A percentile compares a stretch with the other conserved stretches of the same genome.
These are phyloP conservation scores for Patella ulyssiponensis DNA, from an alignment of 2,888 invertebrate species.

Conservation along the genomic window DNA sequence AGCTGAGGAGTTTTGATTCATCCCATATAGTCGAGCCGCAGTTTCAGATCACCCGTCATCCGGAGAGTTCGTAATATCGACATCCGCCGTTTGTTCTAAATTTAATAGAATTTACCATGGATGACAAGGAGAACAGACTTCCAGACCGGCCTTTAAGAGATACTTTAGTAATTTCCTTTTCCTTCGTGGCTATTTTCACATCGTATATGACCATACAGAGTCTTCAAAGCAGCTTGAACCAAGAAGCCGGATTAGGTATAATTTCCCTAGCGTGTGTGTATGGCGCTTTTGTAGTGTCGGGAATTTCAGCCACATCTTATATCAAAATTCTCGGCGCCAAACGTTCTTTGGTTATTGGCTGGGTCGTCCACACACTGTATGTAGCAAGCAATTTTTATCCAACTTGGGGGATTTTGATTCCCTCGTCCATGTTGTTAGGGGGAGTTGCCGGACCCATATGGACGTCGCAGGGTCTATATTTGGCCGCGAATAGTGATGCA, in stretches of 20 bases:
- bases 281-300: constrained; percentile 59
- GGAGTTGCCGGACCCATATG: constrained; percentile 59
- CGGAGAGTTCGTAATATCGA: no score
- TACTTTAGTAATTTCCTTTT: constrained; percentile 50
- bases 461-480: constrained; percentile 62
- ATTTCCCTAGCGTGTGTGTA: constrained; percentile 62
- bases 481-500: constrained; percentile 52
- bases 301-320: constrained; percentile 54
- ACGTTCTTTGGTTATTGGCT: constrained; percentile 50
- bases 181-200: constrained; percentile 62
- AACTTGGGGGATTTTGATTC: constrained; percentile 50
- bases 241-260: constrained; percentile 56
- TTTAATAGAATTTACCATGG: no score
- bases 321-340: constrained; percentile 58
- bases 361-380: constrained; percentile 53
- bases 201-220: constrained; percentile 65
- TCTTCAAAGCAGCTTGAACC: constrained; percentile 64
- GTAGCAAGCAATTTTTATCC: constrained; percentile 60
- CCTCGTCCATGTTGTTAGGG: constrained; percentile 59
- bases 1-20: no score
- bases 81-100: no score
- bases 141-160: constrained; percentile 32
- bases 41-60: no score
- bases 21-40: no score
- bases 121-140: no score